A percentile compares a stretch with the other conserved stretches of the same genome.
These are phyloP conservation scores for Ennomos erosarius DNA, from an alignment of 2,888 invertebrate genomes.

Conservation along the genomic window DNA sequence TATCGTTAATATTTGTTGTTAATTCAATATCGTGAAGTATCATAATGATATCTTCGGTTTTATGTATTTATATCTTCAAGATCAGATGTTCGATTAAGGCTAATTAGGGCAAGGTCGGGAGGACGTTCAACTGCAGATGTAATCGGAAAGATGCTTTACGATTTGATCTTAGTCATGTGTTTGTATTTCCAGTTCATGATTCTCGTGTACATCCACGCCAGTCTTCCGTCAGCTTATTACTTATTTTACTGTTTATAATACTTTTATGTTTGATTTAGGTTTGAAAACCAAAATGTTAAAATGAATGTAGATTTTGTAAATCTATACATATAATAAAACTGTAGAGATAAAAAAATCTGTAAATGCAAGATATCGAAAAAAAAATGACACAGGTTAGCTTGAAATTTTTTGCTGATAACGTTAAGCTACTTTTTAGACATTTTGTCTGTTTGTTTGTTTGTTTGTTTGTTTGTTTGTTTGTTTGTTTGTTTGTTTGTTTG, in stretches of 20 bases:
- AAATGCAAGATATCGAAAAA: no score
- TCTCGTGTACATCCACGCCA: slow-evolving; percentile 39
- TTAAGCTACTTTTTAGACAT: no score
- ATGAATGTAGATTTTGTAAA: no score
- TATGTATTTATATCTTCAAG: slow-evolving; percentile 12
- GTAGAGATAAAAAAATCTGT: slow-evolving; percentile 7
- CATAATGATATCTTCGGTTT: background rate
- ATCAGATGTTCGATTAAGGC: slow-evolving; percentile 17
- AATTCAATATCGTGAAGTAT: slow-evolving; percentile 3
- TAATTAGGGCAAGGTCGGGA: slow-evolving; percentile 31
- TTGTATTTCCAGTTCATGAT: slow-evolving; percentile 40
- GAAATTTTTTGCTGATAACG: no score
- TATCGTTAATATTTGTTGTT: slow-evolving; percentile 7
- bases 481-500: no score
- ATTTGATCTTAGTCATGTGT: slow-evolving; percentile 36
- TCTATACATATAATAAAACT: background rate
- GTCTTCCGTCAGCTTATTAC: slow-evolving; percentile 39
- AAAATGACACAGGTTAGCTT: no score
- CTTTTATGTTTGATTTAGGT: background rate
- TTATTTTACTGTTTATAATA: slow-evolving; percentile 40
- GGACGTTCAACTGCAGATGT: slow-evolving; percentile 29
- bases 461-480: no score
- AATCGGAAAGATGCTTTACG: slow-evolving; percentile 33
- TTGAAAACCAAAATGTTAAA: background rate
- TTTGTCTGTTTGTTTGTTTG: no score